Evolutionary conservation across 2,888 invertebrate species (phyloP), one percentile per base, ranked within the genome.

Genomic region (Coenonympha glycerion): DNA sequence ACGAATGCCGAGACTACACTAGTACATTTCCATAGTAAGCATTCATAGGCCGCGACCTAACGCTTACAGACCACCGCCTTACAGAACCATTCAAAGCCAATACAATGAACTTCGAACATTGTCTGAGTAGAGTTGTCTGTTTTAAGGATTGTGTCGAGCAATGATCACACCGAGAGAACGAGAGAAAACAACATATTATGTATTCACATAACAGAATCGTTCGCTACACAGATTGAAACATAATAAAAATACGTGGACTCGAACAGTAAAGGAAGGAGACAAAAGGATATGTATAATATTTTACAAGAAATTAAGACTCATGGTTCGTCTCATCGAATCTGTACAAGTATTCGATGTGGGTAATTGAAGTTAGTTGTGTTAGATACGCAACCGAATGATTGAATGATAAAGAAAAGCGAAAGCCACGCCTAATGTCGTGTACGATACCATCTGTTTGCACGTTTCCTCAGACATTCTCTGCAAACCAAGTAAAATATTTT

Each of bases 381-480:
- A 87, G 73, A 68, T 73, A 76, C 76, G 77, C 78, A 85, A 78
- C 78, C 74, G 74, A 72, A 82, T 85, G 84, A 81, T 74, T 72
- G 74, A 67, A 83, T 83, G 81, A 81, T 66, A 82, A 69, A 84
- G 71, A 79, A 76, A 86, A 85, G 84, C 85, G 71, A 85, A 87
- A 87, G 86, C 86, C 85, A 87, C 86, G 84, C 85, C 86, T 87
- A 87, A 70, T 73, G 67, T 74, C 77, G 70, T 69, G 78, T 86
- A 86, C 85, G 73, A 80, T 92, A 92, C 92, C 92, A 92, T 92
- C 88, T 92, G 91, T 91, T 92, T 92, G 92, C 92, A 92, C 90
- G 91, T 90, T 89, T 92, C 92, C 90, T 92, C 92, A 89, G 92
- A 92, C 91, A 92, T 91, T 91, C 90, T 92, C 92, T 92, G 92